Base-by-base conservation (phyloP, 1,140 invertebrate species). In the Caenorhabditis remanei region DNA sequence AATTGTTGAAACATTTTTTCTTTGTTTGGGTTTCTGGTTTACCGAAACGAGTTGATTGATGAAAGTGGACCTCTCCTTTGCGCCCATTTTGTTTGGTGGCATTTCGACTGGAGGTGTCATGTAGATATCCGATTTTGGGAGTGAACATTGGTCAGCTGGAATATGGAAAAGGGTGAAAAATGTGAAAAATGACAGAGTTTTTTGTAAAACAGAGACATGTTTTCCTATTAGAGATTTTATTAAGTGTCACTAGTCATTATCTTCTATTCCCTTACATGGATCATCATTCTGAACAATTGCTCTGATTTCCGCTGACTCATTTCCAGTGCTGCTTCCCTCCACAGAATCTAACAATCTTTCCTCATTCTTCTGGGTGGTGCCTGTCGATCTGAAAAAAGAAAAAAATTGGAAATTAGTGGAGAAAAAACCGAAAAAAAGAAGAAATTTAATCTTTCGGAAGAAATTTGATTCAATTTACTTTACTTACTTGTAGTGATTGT, bases 31-130 rank as follows among this genome's bases (percentile, higher is more conserved):
- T 40, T 56, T 32, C 41, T 53, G 41, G 21, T 67, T 16, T 24
- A 85, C 85, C 67, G 63, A 71, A n/a, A 85, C 85, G 16, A 85
- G 85, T 50, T 71, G 67, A 79, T 71, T 75, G 46, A 85, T 85
- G 53, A 85, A 85, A 7, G 67, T 67, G 40, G 85, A 85, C 58
- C 85, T 53, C n/a, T 85, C 85, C 41, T 58, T 85, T 5, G 50
- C 32, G 4, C 63, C 63, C 85, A 85, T 85, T 63, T 85, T 85
- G 43, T 85, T 85, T 6, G 24, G 41, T 8, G 41, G 41, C 63
- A 58, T 61, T 67, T 75, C 85, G 11, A 50, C 85, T 48, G 48
- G 63, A 7, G 85, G 46, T 9, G 19, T 53, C 63, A 85, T 75
- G 58, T 56, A 75, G 55, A 79, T 50, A 50, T 79, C 71, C 9